Base-by-base conservation (phyloP, 2,797 vertebrate genomes). In the Delichon dasypus region DNA sequence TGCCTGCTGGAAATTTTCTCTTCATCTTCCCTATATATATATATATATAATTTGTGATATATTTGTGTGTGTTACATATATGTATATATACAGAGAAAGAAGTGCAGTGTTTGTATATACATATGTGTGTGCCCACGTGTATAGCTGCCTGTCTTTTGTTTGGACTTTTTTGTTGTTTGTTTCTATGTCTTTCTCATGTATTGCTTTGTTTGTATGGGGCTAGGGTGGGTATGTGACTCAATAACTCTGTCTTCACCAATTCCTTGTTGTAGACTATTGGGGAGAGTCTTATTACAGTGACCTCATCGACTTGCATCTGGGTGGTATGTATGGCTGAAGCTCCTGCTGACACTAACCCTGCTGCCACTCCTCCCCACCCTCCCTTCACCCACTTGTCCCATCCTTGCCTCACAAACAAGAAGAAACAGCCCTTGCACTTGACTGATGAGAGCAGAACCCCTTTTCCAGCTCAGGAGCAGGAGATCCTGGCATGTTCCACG, bases 271-370 rank as follows among this genome's bases (percentile, higher is more conserved):
- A 99, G 99, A 99, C 99, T 99, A 99, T 99, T 99, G 99, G 99
- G 99, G 99, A 99, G 99, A 99, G 98, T 99, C 99, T 99, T 99
- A 99, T 99, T 99, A 99, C 99, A 99, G 98, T 99, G 99, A 99
- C 98, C 98, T 99, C 99, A 99, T 99, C 99, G 99, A 99, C 99
- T 99, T 99, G 99, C 99, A 99, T 98, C 99, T 99, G 98, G 99
- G 99, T 99, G 99, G 99, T 99, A 99, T 99, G 99, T 99, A 99
- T 99, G 98, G 99, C 98, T 98, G 98, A 98, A 75, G 97, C 98
- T 98, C 98, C 98, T 97, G 98, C 98, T 98, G 98, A 86, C 96
- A 98, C 99, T 99, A 98, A 99, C 97, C 97, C 98, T 93, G 96
- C 97, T 98, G 95, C 97, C 80, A 85, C 90, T 96, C 89, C 97